Evolutionary conservation across 2,888 invertebrate genomes (phyloP), one percentile per base, ranked within the genome.

Genomic region (Drosophila paramelanica): DNA sequence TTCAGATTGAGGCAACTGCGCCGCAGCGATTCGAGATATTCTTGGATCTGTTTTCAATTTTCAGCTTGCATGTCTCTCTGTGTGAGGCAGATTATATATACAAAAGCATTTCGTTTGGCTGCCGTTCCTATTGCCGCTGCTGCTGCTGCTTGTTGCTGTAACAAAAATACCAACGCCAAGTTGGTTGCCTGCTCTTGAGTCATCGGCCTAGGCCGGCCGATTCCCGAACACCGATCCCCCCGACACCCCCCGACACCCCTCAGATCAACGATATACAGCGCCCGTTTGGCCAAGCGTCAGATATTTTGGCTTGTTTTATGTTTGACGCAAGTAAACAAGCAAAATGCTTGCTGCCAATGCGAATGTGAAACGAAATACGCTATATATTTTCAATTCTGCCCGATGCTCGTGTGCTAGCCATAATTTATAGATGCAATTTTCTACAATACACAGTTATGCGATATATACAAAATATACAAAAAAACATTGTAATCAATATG

Each of bases 41-140:
- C 91, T 91, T 91, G 91, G 91, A 91, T 90, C 90, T 90, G 88
- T 85, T 91, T 90, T 91, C 90, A 90, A 76, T 76, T 80, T 79
- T 62, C 74, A 67, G 61, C 52, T 67, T 39, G 20, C 51, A 39
- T 59, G 45, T 45, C 45, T 17, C 50, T 17, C 62, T 70, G 70
- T 79, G 62, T 58, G 81, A 65, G 87, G 65, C 73, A 79, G 83
- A 89, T 83, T 83, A 86, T 83, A 83, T 83, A 89, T 85, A 89
- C 89, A 82, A 77, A 77, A 77, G 41, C 50, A 64, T 61, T 71
- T 71, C 56, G 39, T 57, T 81, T 65, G 72, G 61, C 67, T 73
- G 86, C 64, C 55, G 68, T 64, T 78, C 61, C 66, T 55, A 66
- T 47, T 61, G 60, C 43, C 13, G 31, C 31, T 31, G 31, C 27